Conservation (phyloP, 2,888 invertebrate species). For the Uloborus plumipes region DNA sequence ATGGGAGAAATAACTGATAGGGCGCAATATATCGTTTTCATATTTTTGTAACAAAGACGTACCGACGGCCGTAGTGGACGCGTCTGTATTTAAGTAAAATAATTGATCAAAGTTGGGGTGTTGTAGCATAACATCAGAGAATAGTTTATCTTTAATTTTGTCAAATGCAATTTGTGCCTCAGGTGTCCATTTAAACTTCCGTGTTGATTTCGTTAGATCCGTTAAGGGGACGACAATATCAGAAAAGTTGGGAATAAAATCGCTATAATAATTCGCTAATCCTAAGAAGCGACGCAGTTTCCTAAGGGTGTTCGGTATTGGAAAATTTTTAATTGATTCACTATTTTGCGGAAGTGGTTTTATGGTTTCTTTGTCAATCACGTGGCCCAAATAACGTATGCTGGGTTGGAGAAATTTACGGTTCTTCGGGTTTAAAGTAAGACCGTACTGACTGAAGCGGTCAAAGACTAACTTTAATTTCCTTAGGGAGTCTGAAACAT, state of each 20-base stretch:
- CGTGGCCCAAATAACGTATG: no score
- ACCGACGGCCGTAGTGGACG: neutral
- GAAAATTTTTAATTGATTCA: slow-evolving; percentile 12
- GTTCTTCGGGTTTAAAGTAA: no score
- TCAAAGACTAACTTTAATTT: no score
- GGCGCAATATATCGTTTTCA: neutral
- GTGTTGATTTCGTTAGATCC: slow-evolving; percentile 5
- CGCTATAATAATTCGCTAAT: slow-evolving; percentile 14
- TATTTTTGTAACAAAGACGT: slow-evolving; percentile 7
- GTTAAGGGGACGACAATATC: slow-evolving; percentile 6
- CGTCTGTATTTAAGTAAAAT: slow-evolving; percentile 3
- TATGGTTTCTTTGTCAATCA: no score
- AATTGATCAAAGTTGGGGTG: slow-evolving; percentile 8
- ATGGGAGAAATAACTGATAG: neutral
- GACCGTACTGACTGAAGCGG: no score
- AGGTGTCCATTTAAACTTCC: neutral
- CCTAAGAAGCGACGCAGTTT: slow-evolving; percentile 4
- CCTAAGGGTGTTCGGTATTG: neutral
- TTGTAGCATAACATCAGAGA: slow-evolving; percentile 2
- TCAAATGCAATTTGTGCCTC: slow-evolving; percentile 6
- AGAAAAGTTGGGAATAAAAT: slow-evolving; percentile 1
- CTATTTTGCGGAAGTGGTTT: no score
- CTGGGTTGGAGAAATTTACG: no score
- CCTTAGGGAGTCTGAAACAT: no score
- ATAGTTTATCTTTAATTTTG: neutral